A percentile compares a stretch with the other conserved stretches of the same genome.
phyloP scores from a whole-genome alignment of 2,797 vertebrate genomes.

The Esox lucius region DNA sequence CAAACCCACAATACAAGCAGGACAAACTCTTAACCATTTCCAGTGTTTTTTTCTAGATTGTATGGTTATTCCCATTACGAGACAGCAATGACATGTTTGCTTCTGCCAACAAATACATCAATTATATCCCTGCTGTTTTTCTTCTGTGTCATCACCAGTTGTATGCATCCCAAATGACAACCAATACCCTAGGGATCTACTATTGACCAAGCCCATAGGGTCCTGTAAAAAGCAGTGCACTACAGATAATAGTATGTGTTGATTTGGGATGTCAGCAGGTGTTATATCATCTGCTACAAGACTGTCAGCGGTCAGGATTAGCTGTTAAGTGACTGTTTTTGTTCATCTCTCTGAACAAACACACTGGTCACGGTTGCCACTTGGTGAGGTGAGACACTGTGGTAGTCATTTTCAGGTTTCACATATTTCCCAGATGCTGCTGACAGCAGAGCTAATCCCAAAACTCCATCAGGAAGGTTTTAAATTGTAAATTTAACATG shows the following conservation, averaged over 20 bases:
- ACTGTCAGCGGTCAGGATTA: background rate
- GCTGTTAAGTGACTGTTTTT: background rate
- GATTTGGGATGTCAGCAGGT: background rate
- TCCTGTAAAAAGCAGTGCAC: background rate
- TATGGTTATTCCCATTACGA: background rate
- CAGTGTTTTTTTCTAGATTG: background rate
- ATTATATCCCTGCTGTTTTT: slow-evolving; percentile 5
- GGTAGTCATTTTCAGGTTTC: background rate
- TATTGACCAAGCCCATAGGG: background rate
- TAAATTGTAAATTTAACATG: background rate
- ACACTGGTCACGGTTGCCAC: slow-evolving; percentile 3
- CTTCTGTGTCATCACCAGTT: background rate
- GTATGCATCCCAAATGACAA: background rate
- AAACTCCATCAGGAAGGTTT: background rate
- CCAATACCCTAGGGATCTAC: background rate
- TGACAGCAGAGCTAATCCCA: background rate
- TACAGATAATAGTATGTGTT: background rate
- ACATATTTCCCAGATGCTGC: background rate
- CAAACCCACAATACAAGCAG: background rate
- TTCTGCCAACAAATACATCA: background rate
- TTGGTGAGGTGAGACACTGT: background rate
- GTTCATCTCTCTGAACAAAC: slow-evolving; percentile 14
- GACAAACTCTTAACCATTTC: background rate
- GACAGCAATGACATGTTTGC: slow-evolving; percentile 15
- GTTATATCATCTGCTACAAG: background rate